Base-by-base conservation (phyloP, 2,888 invertebrate genomes). In the Troides aeacus region DNA sequence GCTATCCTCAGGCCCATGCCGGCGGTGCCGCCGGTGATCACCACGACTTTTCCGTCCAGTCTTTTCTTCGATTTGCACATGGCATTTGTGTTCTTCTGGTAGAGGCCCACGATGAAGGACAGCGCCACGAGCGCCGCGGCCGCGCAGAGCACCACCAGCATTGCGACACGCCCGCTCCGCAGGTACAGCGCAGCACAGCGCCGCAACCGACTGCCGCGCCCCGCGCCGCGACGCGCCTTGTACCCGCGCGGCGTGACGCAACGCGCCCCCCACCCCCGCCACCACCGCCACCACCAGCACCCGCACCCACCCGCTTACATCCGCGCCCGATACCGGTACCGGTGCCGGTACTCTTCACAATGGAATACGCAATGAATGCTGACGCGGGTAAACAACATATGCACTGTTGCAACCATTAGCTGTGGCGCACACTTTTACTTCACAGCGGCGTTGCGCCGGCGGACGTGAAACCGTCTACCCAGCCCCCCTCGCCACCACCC, bases 1-100 rank as follows among this genome's bases (percentile, higher is more conserved):
- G 91, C 89, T 30, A 91, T 88, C 66, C 89, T 83, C 12, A 92
- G 72, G 0, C 92, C 92, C 83, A 92, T 91, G 0, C 92, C 91
- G 0, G 82, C 76, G 0, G 92, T 91, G 0, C 92, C 92, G 0
- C 92, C 91, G 0, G 90, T 91, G 56, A 92, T 88, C 6, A 92
- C 62, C 1, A 83, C 88, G 0, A 86, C 88, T 72, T 82, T 90
- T 0, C 91, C 90, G 67, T 87, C 83, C 17, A 86, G 84, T 46
- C 84, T 80, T 72, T 83, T 87, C 74, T 84, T 90, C 0, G 91
- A 90, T 74, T 87, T 87, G 74, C 89, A 91, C 64, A 87, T 79
- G n/a, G 79, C 75, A 68, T 92, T 92, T 0, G 88, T 90, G 57
- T 85, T 86, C 72, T 92, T 92, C 75, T 91, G 87, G 63, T 90